phyloP scores from a whole-genome alignment of 30 jellyfish, hydroid and myxozoan species.

The Aurelia sp. region DNA sequence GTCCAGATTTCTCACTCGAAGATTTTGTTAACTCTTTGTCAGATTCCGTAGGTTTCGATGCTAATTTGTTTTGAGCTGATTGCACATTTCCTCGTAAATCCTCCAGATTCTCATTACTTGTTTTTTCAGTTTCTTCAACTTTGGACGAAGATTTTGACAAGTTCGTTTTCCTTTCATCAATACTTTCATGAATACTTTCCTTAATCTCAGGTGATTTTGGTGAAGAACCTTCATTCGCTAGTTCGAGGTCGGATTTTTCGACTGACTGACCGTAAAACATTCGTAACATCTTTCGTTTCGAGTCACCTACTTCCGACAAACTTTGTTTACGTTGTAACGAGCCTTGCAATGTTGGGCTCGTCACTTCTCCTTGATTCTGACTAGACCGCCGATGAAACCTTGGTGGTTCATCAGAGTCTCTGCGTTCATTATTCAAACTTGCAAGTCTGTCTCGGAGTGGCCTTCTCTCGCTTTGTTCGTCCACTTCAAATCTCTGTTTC shows the following conservation, averaged over 20 bases:
- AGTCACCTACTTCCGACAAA: constrained; percentile 87
- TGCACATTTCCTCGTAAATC: constrained; percentile 80
- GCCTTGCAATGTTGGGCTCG: constrained; percentile 7
- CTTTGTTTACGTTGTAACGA: constrained; percentile 78
- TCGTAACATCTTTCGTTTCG: constrained; percentile 92
- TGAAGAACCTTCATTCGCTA: constrained; percentile 37
- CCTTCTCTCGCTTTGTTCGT: constrained; percentile 75
- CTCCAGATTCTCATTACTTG: constrained; percentile 39
- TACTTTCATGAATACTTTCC: constrained; percentile 71
- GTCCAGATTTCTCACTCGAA: constrained; percentile 80
- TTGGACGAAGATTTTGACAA: constrained; percentile 69
- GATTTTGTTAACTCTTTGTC: constrained; percentile 71
- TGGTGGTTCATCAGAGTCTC: constrained; percentile 57
- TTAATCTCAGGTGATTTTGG: constrained; percentile 26
- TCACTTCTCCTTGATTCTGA: constrained; percentile 48
- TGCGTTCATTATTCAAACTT: constrained; percentile 44
- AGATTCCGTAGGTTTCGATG: constrained; percentile 66
- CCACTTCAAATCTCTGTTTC: constrained; percentile 95
- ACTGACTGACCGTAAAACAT: constrained; percentile 96
- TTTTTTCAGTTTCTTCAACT: constrained; percentile 68
- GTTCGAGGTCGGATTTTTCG: constrained; percentile 88
- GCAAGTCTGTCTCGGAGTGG: constrained; percentile 94
- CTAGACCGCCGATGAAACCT: constrained; percentile 43
- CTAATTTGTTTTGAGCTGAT: constrained; percentile 67
- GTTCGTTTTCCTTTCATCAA: constrained; percentile 66